Conservation (phyloP, 2,113 vertebrate species). For the Bos taurus region DNA sequence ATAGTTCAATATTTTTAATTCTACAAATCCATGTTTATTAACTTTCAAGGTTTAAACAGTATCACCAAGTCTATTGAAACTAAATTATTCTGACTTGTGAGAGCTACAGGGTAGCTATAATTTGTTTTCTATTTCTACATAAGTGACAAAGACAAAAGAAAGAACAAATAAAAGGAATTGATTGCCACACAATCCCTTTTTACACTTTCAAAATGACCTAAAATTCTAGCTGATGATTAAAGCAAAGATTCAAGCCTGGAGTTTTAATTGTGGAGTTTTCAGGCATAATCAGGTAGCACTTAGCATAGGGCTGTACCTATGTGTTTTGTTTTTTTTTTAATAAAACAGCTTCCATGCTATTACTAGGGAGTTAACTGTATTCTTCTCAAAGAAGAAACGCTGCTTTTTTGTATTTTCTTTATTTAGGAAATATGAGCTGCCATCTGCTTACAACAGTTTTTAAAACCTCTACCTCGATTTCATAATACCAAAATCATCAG, state of each 20-base stretch:
- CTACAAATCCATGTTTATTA: conserved; percentile 89
- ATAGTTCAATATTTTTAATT: conserved; percentile 86
- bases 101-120: conserved; percentile 75
- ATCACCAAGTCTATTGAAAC: conserved; percentile 83
- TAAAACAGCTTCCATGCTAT: background rate
- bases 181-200: conserved; percentile 73
- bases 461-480: background rate
- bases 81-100: conserved; percentile 80
- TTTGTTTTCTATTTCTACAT: conserved; percentile 80
- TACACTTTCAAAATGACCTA: conserved; percentile 68
- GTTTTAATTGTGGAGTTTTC: background rate
- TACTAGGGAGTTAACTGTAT: background rate
- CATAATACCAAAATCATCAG: background rate
- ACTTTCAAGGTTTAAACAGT: conserved; percentile 84
- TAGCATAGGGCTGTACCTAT: background rate
- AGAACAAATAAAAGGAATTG: conserved; percentile 79
- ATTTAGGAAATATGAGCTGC: background rate
- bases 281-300: background rate
- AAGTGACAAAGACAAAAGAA: conserved; percentile 79
- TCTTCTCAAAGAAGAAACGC: background rate
- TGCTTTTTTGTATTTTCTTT: background rate
- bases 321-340: background rate
- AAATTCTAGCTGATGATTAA: conserved; percentile 40
- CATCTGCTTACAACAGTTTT: background rate
- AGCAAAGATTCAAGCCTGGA: background rate